Base-by-base conservation (phyloP, 1,140 invertebrate species). In the Aphidius gifuensis region DNA sequence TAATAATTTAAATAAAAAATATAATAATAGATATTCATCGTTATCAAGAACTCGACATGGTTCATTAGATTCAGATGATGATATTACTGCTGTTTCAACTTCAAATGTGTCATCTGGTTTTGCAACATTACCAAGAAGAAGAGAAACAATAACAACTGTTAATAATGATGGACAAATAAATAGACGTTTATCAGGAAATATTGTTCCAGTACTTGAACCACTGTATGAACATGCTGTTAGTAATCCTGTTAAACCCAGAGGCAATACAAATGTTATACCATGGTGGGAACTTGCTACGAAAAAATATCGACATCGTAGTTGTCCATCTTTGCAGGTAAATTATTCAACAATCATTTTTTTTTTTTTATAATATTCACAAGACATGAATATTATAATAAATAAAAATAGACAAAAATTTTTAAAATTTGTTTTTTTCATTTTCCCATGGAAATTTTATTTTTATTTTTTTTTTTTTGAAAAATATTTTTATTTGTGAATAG, bases 281-380 rank as follows among this genome's bases (percentile, higher is more conserved):
- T 93, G 91, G 91, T 93, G 90, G 88, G 91, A 92, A 77, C 75
- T 92, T 54, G 91, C 91, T 21, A 92, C 91, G 9, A 87, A 85
- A 64, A 85, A 88, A 60, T 87, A 84, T 60, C 83, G 89, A 62
- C 86, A 90, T 51, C 83, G 88, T 63, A 90, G 88, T 70, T 90
- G 88, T 72, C 89, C 89, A 42, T 83, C 85, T 61, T 79, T 88
- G 55, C 84, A 88, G 84, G 85, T 84, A 80, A 78, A 67, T 78
- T 63, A 9, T 55, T 44, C 46, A 45, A 32, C 44, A 42, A 43
- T 57, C 23, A 32, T 32, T 32, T 32, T 16, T 16, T 32, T 16
- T 16, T 16, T 16, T 16, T 16, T 16, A 16, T 16, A 16, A 16
- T 16, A 16, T 16, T 16, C 16, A 16, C 16, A 16, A 16, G 16